Base-by-base conservation (phyloP, 2,797 vertebrate genomes). In the Sandelia bainsii region DNA sequence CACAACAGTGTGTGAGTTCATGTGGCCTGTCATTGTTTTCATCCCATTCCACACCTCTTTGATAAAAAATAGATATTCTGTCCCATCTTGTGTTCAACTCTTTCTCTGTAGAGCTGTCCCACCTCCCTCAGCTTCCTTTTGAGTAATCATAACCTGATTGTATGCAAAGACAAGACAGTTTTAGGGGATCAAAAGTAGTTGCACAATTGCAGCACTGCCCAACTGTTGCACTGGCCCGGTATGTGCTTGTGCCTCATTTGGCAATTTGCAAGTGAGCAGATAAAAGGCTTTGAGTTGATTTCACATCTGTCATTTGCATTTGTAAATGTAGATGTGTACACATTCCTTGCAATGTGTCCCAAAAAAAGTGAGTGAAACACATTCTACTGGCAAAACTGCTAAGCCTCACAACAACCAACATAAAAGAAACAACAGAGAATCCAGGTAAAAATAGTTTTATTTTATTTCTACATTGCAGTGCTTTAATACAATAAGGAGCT, bases 401-500 rank as follows among this genome's bases (percentile, higher is more conserved):
- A 16, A 58, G 8, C 19, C 6, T 14, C 4, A 52, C 3, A 56
- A 56, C 22, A 51, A n/a, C 3, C 22, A 50, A 48, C 20, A 8
- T 0, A 40, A 20, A 23, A 34, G n/a, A 59, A 42, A 34, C 6
- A 49, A 49, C 2, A 20, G 8, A 64, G 1, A 53, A 61, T 32
- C 45, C 9, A 70, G 10, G 20, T 65, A 60, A 23, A 72, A 68
- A 80, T 62, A 0, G 8, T 51, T 88, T 87, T 83, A 91, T 88
- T 91, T 70, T 19, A 77, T 64, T 68, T 66, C 29, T 48, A 67
- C 70, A 62, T 23, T 58, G 40, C 32, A 77, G 68, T 73, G 45
- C 52, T 71, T 54, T 50, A 6, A 76, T 75, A 81, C 63, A 81
- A 72, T 46, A 17, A 44, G n/a, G 46, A 67, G 22, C 17, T 17